Evolutionary conservation across 2,888 invertebrate genomes (phyloP).

Genomic region (Taenaris catops): DNA sequence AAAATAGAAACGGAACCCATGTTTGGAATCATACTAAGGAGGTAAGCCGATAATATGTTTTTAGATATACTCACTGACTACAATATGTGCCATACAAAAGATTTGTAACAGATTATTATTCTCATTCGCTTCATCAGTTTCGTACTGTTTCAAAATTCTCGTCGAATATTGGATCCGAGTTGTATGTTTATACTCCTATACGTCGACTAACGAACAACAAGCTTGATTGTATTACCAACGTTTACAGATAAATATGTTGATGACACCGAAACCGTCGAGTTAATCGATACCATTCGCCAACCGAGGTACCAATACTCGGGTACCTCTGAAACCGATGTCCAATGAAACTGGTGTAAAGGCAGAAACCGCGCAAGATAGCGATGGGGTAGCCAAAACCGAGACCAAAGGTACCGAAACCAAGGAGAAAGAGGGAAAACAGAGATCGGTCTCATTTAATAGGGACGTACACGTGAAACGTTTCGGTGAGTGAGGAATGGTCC

Average conservation of each 20-base stretch:
- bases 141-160: too few relatives aligned
- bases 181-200: not conserved
- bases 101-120: too few relatives aligned
- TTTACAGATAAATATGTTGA: constrained; percentile 67
- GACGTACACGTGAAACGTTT: constrained; percentile 95
- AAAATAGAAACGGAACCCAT: constrained; percentile 24
- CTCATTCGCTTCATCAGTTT: too few relatives aligned
- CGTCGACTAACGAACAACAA: constrained; percentile 1
- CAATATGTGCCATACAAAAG: too few relatives aligned
- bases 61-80: too few relatives aligned
- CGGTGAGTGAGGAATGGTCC: constrained; percentile 79
- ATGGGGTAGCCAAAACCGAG: constrained; percentile 50
- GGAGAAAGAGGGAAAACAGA: constrained; percentile 70
- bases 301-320: constrained; percentile 53
- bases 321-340: constrained; percentile 67
- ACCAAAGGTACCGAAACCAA: constrained; percentile 49
- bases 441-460: constrained; percentile 93
- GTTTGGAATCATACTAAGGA: constrained; percentile 31
- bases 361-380: constrained; percentile 61
- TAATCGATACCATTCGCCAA: constrained; percentile 29
- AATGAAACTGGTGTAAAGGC: constrained; percentile 62
- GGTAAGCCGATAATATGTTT: too few relatives aligned
- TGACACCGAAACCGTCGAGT: constrained; percentile 50
- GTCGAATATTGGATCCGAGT: not conserved
- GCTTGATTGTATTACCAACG: constrained; percentile 18